A percentile compares a stretch with the other conserved stretches of the same genome.
phyloP scores from a whole-genome alignment of 2,888 invertebrate genomes.

The Coecobrya sp. region DNA sequence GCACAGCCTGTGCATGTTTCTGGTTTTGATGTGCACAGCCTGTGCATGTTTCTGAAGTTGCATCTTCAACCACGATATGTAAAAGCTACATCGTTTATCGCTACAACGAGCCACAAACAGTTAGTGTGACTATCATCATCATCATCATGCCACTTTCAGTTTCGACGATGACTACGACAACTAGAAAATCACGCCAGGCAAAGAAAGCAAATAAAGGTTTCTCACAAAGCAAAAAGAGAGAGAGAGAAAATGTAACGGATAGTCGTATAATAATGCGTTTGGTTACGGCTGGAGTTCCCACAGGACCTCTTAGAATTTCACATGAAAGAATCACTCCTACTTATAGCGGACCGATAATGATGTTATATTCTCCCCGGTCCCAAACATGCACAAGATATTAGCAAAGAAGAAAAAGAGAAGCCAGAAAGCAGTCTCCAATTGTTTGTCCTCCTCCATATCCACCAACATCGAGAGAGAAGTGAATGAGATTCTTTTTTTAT shows the following conservation, averaged over 20 bases:
- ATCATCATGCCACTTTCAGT: slow-evolving; percentile 43
- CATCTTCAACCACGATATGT: too few relatives aligned
- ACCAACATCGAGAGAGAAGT: slow-evolving; percentile 14
- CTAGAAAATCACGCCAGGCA: slow-evolving; percentile 52
- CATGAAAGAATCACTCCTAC: slow-evolving; percentile 63
- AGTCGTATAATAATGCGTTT: slow-evolving; percentile 58
- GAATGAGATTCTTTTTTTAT: slow-evolving; percentile 55
- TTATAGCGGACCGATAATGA: slow-evolving; percentile 48
- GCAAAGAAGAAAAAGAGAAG: slow-evolving; percentile 42
- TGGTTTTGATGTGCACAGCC: too few relatives aligned
- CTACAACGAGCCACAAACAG: slow-evolving; percentile 54
- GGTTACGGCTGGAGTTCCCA: slow-evolving; percentile 58
- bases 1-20: too few relatives aligned
- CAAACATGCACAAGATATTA: slow-evolving; percentile 53
- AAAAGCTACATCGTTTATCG: slow-evolving; percentile 22
- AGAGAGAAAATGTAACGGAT: slow-evolving; percentile 63
- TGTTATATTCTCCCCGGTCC: slow-evolving; percentile 50
- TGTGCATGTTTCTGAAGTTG: too few relatives aligned
- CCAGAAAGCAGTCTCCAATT: slow-evolving; percentile 53
- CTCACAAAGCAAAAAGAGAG: background rate
- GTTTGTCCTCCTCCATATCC: slow-evolving; percentile 45
- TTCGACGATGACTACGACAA: slow-evolving; percentile 7
- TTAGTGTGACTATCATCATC: slow-evolving; percentile 10
- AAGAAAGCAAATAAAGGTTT: slow-evolving; percentile 55
- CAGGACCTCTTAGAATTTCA: slow-evolving; percentile 73